phyloP scores from a whole-genome alignment of 2,888 invertebrate genomes.

The Drosophila silvestris region DNA sequence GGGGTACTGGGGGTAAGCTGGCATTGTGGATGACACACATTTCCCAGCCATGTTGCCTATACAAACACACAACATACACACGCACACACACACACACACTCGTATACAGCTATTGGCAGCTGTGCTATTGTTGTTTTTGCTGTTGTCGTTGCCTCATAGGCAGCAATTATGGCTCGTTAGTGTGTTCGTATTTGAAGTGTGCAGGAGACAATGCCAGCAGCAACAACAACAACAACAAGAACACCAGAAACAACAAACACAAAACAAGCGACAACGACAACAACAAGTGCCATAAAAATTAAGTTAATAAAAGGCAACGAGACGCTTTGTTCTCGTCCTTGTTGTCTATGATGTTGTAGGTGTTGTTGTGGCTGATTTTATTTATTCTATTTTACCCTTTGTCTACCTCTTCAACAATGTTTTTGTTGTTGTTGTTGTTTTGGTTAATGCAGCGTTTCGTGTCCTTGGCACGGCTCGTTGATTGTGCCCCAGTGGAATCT shows the following conservation, averaged over 20 bases:
- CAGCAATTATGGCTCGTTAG: constrained; percentile 82
- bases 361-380: constrained; percentile 54
- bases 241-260: constrained; percentile 24
- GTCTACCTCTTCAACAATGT: constrained; percentile 18
- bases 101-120: constrained; percentile 41
- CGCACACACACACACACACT: constrained; percentile 9
- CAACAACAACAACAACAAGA: constrained; percentile 30
- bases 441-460: constrained; percentile 59
- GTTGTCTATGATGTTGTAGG: constrained; percentile 24
- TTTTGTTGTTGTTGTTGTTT: constrained; percentile 49
- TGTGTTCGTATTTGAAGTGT: constrained; percentile 79
- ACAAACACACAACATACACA: constrained; percentile 4
- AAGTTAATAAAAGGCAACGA: constrained; percentile 81
- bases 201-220: constrained; percentile 61
- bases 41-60: constrained; percentile 32
- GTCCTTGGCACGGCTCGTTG: constrained; percentile 78
- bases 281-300: constrained; percentile 80
- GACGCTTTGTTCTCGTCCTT: constrained; percentile 68
- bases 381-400: constrained; percentile 68
- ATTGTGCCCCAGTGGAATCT: constrained; percentile 55
- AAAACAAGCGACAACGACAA: constrained; percentile 44
- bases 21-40: constrained; percentile 31
- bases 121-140: constrained; percentile 48
- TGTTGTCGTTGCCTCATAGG: constrained; percentile 66
- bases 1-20: neutral